Base-by-base conservation (phyloP, 2,888 invertebrate genomes). In the Antheraea yamamai region DNA sequence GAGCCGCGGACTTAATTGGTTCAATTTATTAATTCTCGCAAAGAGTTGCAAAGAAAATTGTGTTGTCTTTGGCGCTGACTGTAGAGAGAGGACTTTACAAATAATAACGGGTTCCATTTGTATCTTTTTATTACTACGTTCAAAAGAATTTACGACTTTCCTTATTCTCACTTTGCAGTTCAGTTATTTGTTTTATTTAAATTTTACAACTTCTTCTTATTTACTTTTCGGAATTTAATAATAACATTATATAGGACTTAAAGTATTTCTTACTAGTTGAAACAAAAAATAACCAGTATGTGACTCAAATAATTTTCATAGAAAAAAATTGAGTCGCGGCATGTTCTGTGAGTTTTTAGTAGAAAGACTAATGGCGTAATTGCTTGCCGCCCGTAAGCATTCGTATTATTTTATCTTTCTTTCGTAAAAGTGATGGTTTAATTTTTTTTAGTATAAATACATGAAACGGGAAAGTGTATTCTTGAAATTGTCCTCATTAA, bases 1-100 rank as follows among this genome's bases (percentile, higher is more conserved):
- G 74, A 64, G 73, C 73, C 70, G 73, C 73, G 70, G 55, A 47
- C 74, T 77, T 79, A 80, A 81, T 83, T 79, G 78, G 64, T 26
- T 16, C 78, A 52, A 78, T 79, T 81, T 76, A 76, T 73, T 77
- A 68, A 52, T 74, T 74, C 74, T 64, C 14, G 64, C 64, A 66
- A 16, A 66, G 12, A 30, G 20, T 14, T 66, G 26, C 30, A 66
- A 23, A 23, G 23, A 61, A 14, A 23, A 23, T 61, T 66, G 30
- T 26, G 18, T 30, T 30, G 14, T 26, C 30, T 18, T 66, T 30
- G 26, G 26, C 26, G 26, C 16, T 16, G 6, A 66, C 64, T 66
- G 61, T 61, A 61, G 14, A 61, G 61, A 61, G n/a, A 23, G 8
- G 8, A n/a, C 61, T 23, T n/a, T 23, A 10, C 23, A 23, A 10